A percentile compares a stretch with the other conserved stretches of the same genome.
Conservation (phyloP, 2,113 vertebrate species). For the Peromyscus maniculatus region DNA sequence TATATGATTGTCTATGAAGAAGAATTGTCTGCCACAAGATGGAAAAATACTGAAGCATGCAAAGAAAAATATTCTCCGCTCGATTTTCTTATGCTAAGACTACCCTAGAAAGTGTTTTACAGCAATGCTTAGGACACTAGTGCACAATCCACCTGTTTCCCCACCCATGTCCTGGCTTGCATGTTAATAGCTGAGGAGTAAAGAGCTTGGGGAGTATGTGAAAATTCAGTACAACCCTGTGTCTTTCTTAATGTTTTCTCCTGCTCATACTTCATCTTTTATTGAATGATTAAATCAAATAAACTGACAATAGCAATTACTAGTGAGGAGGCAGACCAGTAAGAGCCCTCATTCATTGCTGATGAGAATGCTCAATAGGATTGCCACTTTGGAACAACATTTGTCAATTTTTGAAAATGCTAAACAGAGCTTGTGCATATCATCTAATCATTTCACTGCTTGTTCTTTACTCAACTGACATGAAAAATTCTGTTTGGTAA, state of each 20-base stretch:
- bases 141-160: not conserved
- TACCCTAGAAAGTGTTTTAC: not conserved
- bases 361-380: not conserved
- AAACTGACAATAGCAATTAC: not conserved
- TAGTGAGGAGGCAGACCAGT: not conserved
- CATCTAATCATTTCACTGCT: not conserved
- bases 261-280: not conserved
- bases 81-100: not conserved
- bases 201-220: not conserved
- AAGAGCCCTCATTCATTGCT: not conserved
- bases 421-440: not conserved
- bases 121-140: not conserved
- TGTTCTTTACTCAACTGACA: not conserved
- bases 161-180: not conserved
- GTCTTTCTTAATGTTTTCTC: not conserved
- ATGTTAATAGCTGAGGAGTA: not conserved
- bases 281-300: constrained; percentile 34
- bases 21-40: not conserved
- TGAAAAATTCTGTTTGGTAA: not conserved
- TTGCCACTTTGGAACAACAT: not conserved
- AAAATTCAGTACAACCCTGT: not conserved
- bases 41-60: not conserved
- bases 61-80: not conserved
- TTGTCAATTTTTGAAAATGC: not conserved
- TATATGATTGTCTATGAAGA: not conserved